phyloP scores from a whole-genome alignment of 2,888 invertebrate species.

The Cepaea hortensis region DNA sequence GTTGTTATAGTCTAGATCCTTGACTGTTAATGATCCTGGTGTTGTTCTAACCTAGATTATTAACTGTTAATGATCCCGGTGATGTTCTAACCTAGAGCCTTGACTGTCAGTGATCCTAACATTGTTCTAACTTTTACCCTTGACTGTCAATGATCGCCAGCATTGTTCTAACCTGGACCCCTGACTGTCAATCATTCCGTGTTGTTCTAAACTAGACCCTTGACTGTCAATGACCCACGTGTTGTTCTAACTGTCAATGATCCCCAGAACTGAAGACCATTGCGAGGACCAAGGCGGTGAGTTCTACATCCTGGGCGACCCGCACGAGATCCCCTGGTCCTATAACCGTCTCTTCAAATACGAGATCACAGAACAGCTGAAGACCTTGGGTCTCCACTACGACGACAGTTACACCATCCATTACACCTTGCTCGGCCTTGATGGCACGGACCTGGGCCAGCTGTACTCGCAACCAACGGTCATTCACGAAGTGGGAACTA shows the following conservation, averaged over 20 bases:
- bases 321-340: conserved; percentile 53
- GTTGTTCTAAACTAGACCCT: too few species aligned
- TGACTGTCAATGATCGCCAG: too few species aligned
- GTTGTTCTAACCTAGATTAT: too few species aligned
- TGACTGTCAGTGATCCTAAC: too few species aligned
- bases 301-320: conserved; percentile 54
- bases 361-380: conserved; percentile 54
- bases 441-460: conserved; percentile 42
- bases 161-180: too few species aligned
- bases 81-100: too few species aligned
- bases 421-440: conserved; percentile 45
- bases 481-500: conserved; percentile 43
- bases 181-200: too few species aligned
- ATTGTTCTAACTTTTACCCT: too few species aligned
- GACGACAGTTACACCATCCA: conserved; percentile 50
- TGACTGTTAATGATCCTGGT: too few species aligned
- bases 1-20: too few species aligned
- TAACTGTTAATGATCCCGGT: too few species aligned
- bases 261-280: background rate
- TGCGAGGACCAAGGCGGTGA: conserved; percentile 48
- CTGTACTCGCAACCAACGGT: conserved; percentile 48
- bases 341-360: conserved; percentile 54
- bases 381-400: conserved; percentile 41
- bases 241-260: background rate
- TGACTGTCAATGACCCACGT: too few species aligned